Evolutionary conservation across 2,888 invertebrate species (phyloP).

Genomic region (Gastrophysa polygoni): DNA sequence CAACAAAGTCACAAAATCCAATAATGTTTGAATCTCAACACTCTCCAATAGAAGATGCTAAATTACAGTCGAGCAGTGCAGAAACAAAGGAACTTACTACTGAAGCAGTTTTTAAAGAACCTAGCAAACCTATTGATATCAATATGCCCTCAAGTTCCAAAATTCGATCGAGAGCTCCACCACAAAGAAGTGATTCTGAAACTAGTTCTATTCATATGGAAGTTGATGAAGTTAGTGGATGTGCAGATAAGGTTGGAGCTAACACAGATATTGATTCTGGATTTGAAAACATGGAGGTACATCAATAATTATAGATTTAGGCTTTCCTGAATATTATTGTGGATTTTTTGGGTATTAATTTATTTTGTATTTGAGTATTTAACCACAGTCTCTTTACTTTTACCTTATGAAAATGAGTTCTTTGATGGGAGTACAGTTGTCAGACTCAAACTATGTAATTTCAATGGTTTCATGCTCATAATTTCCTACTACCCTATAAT

Average conservation of each 20-base stretch:
- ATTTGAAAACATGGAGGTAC: constrained; percentile 75
- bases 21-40: constrained; percentile 21
- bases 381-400: too few relatives aligned
- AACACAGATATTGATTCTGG: constrained; percentile 72
- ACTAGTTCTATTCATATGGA: constrained; percentile 64
- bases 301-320: too few relatives aligned
- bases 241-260: constrained; percentile 55
- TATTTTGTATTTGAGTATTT: too few relatives aligned
- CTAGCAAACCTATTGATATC: constrained; percentile 55
- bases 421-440: too few relatives aligned
- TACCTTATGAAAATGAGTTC: too few relatives aligned
- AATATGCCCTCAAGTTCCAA: constrained; percentile 51
- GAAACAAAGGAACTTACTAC: constrained; percentile 26
- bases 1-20: constrained; percentile 45
- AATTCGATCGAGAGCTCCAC: constrained; percentile 44
- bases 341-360: too few relatives aligned
- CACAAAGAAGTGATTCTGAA: constrained; percentile 58
- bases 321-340: too few relatives aligned
- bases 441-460: too few relatives aligned
- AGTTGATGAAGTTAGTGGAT: constrained; percentile 62
- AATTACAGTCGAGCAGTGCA: constrained; percentile 5
- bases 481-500: too few relatives aligned
- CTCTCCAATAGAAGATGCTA: constrained; percentile 23
- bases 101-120: constrained; percentile 53
- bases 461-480: too few relatives aligned